Percentiles rank a stretch among this genome's conserved stretches.
Evolutionary conservation across 2,113 vertebrate genomes (phyloP).

Genomic region (Regulus satrapa): DNA sequence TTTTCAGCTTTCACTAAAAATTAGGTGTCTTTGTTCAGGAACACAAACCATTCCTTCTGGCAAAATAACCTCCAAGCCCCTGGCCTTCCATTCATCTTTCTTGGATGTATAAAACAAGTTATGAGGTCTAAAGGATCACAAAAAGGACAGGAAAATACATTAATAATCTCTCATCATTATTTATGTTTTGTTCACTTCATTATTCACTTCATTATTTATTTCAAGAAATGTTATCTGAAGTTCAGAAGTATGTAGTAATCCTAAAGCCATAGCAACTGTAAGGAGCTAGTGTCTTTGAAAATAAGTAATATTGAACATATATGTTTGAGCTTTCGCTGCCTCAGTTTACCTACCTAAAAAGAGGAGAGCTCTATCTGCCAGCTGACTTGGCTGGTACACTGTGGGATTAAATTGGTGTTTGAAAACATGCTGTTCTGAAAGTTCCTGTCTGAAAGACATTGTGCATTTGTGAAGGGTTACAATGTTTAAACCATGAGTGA

Average conservation of each 20-base stretch:
- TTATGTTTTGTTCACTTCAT: neutral
- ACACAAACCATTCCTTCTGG: constrained; percentile 40
- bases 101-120: neutral
- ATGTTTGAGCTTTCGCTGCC: neutral
- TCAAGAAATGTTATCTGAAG: neutral
- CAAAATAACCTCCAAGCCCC: neutral
- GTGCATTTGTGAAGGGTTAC: neutral
- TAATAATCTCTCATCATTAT: neutral
- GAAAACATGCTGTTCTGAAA: neutral
- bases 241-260: neutral
- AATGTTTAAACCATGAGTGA: neutral
- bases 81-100: constrained; percentile 1
- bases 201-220: constrained; percentile 28
- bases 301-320: accelerated
- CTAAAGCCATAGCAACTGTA: neutral
- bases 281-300: neutral
- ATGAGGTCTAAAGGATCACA: neutral
- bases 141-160: neutral
- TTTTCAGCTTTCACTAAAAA: constrained; percentile 42
- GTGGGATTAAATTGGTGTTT: neutral
- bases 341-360: neutral
- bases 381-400: neutral
- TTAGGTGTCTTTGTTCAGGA: constrained; percentile 45
- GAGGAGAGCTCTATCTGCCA: neutral
- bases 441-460: neutral